Conservation (phyloP, 2,888 invertebrate species). For the Clanis bilineata region DNA sequence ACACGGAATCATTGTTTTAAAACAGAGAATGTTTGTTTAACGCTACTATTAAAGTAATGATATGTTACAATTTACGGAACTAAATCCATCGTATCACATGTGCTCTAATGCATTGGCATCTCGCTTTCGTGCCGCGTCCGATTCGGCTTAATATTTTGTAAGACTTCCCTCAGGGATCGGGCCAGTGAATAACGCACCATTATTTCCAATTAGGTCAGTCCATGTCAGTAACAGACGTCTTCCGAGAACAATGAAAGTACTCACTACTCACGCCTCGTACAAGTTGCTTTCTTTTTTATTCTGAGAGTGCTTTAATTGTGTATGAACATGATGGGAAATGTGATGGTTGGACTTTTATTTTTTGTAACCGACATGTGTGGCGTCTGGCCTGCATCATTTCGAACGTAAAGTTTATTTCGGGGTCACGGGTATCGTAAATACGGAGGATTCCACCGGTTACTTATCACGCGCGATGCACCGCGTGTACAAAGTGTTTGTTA, state of each 20-base stretch:
- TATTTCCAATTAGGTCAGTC: slow-evolving; percentile 81
- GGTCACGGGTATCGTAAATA: slow-evolving; percentile 43
- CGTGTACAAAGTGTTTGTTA: slow-evolving; percentile 70
- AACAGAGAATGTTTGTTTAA: neutral
- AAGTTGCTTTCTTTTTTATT: slow-evolving; percentile 74
- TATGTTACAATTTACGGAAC: slow-evolving; percentile 57
- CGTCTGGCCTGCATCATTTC: slow-evolving; percentile 54
- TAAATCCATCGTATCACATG: slow-evolving; percentile 46
- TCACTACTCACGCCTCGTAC: slow-evolving; percentile 73
- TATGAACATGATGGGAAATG: slow-evolving; percentile 66
- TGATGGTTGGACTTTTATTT: slow-evolving; percentile 57
- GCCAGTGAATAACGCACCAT: slow-evolving; percentile 72
- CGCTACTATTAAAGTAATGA: slow-evolving; percentile 63
- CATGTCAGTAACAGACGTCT: slow-evolving; percentile 67
- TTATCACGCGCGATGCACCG: slow-evolving; percentile 42
- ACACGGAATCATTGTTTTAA: neutral
- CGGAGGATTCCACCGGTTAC: slow-evolving; percentile 38
- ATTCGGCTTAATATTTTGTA: slow-evolving; percentile 59
- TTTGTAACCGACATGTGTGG: slow-evolving; percentile 42
- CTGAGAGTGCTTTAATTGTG: slow-evolving; percentile 68
- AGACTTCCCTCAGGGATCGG: slow-evolving; percentile 59
- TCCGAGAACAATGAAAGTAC: slow-evolving; percentile 76
- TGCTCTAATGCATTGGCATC: slow-evolving; percentile 24
- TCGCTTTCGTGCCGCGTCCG: slow-evolving; percentile 35
- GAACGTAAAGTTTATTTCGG: slow-evolving; percentile 41